A percentile compares a stretch with the other conserved stretches of the same genome.
phyloP scores from a whole-genome alignment of 2,113 vertebrate genomes.

The Seriola rivoliana region DNA sequence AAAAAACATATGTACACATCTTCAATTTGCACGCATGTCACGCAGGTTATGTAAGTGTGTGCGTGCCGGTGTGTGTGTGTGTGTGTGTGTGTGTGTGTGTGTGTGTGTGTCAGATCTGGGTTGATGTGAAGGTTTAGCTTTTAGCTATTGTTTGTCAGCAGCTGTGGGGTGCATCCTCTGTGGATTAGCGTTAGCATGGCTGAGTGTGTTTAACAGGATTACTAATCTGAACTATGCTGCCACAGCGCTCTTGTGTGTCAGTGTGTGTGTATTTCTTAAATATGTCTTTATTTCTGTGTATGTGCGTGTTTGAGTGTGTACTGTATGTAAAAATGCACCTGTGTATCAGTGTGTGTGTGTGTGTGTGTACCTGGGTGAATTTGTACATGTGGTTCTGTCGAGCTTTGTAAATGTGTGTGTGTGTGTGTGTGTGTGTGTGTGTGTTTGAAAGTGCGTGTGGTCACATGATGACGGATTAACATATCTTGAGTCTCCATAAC shows the following conservation, averaged over 20 bases:
- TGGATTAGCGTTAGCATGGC: constrained; percentile 72
- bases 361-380: not conserved
- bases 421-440: not conserved
- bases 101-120: not conserved
- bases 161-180: constrained; percentile 45
- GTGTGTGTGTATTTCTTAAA: constrained; percentile 28
- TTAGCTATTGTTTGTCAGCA: constrained; percentile 58
- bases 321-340: not conserved
- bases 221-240: constrained; percentile 71
- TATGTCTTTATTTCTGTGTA: not conserved
- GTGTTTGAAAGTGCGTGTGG: constrained; percentile 4
- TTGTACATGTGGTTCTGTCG: not conserved
- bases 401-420: not conserved
- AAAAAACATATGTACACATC: not conserved
- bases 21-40: not conserved
- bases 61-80: not conserved
- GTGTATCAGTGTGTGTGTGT: not conserved
- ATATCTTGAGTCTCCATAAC: constrained; percentile 22
- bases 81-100: too few species aligned
- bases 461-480: constrained; percentile 55
- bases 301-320: not conserved
- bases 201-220: constrained; percentile 81
- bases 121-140: constrained; percentile 40
- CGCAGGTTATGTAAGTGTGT: not conserved
- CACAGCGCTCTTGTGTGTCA: constrained; percentile 8